Percentiles rank a stretch among this genome's conserved stretches.
Conservation (phyloP, 2,888 invertebrate species). For the Anoncus sp. region DNA sequence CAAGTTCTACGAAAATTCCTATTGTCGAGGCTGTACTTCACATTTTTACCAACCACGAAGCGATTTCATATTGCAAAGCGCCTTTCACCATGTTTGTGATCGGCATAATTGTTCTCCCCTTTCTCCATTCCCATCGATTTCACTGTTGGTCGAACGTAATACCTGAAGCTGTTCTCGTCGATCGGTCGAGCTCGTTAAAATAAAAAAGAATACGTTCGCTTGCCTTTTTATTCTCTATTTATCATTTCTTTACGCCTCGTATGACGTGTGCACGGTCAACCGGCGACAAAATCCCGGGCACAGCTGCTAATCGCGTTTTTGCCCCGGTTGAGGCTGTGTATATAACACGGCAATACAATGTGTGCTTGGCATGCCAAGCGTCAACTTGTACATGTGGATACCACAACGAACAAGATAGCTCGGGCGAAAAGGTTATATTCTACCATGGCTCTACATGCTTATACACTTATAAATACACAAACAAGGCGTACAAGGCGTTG, state of each 20-base stretch:
- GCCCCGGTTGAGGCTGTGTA: conserved; percentile 11
- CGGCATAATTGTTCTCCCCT: background rate
- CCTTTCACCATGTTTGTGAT: background rate
- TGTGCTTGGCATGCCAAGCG: conserved; percentile 14
- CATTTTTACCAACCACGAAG: background rate
- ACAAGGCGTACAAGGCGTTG: conserved; percentile 13
- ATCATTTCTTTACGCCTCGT: conserved; percentile 30
- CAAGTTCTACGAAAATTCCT: background rate
- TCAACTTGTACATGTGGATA: background rate
- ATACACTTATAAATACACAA: conserved; percentile 20
- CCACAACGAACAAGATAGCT: conserved; percentile 36
- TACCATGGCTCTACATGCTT: background rate
- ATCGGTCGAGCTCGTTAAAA: background rate
- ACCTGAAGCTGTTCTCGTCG: conserved; percentile 12
- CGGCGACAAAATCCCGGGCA: conserved; percentile 31
- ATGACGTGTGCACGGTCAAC: conserved; percentile 14
- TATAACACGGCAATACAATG: conserved; percentile 10
- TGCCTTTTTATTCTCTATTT: conserved; percentile 23
- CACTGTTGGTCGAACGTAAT: conserved; percentile 2
- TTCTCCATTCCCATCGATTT: conserved; percentile 23
- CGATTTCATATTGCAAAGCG: background rate
- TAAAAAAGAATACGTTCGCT: background rate
- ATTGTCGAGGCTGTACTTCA: background rate
- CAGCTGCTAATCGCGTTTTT: conserved; percentile 42
- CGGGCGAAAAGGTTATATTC: conserved; percentile 10